Evolutionary conservation across 1,140 invertebrate species (phyloP).

Genomic region (Nymphalis io): DNA sequence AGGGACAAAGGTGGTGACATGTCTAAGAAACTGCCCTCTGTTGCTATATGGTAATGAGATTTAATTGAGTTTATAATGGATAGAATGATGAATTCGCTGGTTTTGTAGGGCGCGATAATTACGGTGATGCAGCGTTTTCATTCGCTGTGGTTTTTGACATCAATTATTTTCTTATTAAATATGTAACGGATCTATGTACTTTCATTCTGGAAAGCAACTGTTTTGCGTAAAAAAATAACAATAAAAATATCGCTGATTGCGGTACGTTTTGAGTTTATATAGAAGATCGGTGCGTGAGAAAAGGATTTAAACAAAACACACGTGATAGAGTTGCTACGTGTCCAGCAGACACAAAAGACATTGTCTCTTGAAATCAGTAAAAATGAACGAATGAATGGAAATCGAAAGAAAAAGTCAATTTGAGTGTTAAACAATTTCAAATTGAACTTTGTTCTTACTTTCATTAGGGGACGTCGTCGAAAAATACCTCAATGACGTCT

Average conservation of each 20-base stretch:
- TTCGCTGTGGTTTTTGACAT: not conserved
- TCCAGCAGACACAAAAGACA: slow-evolving; percentile 1
- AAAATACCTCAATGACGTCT: not conserved
- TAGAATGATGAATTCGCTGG: slow-evolving; percentile 63
- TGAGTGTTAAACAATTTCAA: not conserved
- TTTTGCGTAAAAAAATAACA: not conserved
- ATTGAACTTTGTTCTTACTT: slow-evolving; percentile 14
- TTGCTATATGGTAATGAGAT: slow-evolving; percentile 74
- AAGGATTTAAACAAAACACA: not conserved
- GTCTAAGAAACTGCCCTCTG: slow-evolving; percentile 59
- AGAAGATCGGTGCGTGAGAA: not conserved
- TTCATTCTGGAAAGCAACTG: not conserved
- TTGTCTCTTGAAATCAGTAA: not conserved
- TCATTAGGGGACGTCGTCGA: slow-evolving; percentile 21
- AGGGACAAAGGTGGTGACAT: slow-evolving; percentile 78
- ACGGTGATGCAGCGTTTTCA: slow-evolving; percentile 54
- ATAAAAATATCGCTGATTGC: not conserved
- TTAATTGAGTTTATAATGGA: slow-evolving; percentile 79
- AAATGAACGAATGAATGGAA: slow-evolving; percentile 23
- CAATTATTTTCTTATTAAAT: not conserved
- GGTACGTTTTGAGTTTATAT: not conserved
- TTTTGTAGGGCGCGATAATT: slow-evolving; percentile 64
- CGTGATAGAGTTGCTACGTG: not conserved
- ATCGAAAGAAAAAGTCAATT: slow-evolving; percentile 23
- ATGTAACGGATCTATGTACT: not conserved